Base-by-base conservation (phyloP, 2,797 vertebrate species). In the Dendrocincla fuliginosa region DNA sequence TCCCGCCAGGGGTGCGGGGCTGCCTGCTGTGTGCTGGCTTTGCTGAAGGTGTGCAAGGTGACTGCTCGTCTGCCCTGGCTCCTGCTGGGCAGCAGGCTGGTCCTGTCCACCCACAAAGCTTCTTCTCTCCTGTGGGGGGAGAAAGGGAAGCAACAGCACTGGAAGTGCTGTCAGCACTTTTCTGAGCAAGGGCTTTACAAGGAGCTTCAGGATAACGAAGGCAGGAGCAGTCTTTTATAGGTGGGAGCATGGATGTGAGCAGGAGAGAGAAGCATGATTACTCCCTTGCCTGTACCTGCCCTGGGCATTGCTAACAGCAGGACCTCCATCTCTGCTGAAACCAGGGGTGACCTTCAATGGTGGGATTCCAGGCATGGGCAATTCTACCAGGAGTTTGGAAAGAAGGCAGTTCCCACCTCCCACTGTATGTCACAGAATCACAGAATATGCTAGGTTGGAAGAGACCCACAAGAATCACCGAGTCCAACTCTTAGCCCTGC, bases 1-100 rank as follows among this genome's bases (percentile, higher is more conserved):
- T 49, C 23, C 65, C 92, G 63, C 42, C 47, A 1, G 6, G 0
- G 0, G 9, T 35, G 19, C 3, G 1, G n/a, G 35, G 52, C 39
- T 91, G 67, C 1, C 8, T 23, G 84, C 33, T 93, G 23, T 69
- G 79, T 1, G 6, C 61, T 47, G 93, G 74, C 24, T 96, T 93
- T 64, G 80, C 80, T 3, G 46, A 67, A 0, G n/a, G 57, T 1
- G 1, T 84, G 76, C 33, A 50, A 71, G 84, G 85, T 90, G 56
- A 71, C 10, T 41, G 52, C 35, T 67, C 2, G 0, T 19, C 16
- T 15, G 10, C 19, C 37, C 25, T 18, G 67, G 35, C 47, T 80
- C 25, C 68, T 49, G n/a, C 60, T 53, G 50, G 46, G 46, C 46
- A 77, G 69, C 65, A 82, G 59, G 5, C 9, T 42, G 53, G n/a